Evolutionary conservation across 2,113 vertebrate genomes (phyloP).

Genomic region (Pao palembangensis): DNA sequence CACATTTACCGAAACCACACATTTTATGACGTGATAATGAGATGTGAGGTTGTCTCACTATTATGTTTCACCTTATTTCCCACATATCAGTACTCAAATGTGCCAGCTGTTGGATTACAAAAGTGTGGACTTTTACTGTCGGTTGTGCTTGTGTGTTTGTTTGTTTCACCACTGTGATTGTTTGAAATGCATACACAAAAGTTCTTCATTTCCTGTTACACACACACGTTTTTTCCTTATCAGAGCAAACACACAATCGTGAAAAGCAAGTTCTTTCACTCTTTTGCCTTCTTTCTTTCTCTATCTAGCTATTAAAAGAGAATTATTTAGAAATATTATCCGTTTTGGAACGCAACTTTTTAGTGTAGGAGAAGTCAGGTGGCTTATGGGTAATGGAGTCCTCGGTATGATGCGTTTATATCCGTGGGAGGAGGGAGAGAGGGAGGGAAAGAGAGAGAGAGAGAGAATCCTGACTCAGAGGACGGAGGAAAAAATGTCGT

Average conservation of each 20-base stretch:
- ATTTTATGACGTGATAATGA: no score
- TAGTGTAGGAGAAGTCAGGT: constrained; percentile 2
- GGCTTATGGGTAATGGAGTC: constrained; percentile 74
- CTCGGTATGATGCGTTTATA: constrained; percentile 38
- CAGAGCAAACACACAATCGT: background rate
- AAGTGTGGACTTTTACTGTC: background rate
- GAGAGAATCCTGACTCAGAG: constrained; percentile 31
- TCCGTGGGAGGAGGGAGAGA: constrained; percentile 52
- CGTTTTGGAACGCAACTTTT: background rate
- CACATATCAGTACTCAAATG: constrained; percentile 5
- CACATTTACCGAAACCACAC: no score
- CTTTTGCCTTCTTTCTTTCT: no score
- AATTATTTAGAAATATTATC: no score
- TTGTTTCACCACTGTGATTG: background rate
- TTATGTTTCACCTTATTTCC: constrained; percentile 7
- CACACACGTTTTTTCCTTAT: background rate
- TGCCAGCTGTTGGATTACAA: background rate
- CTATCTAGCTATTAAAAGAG: no score
- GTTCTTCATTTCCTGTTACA: constrained; percentile 13
- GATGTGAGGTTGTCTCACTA: background rate
- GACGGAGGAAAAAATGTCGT: constrained; percentile 14
- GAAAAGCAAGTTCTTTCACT: background rate
- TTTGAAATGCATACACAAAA: constrained; percentile 20
- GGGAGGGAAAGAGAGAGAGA: background rate
- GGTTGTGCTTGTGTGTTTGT: constrained; percentile 6